Evolutionary conservation across 2,888 invertebrate species (phyloP), one percentile per base, ranked within the genome.

Genomic region (Dryomyza anilis): DNA sequence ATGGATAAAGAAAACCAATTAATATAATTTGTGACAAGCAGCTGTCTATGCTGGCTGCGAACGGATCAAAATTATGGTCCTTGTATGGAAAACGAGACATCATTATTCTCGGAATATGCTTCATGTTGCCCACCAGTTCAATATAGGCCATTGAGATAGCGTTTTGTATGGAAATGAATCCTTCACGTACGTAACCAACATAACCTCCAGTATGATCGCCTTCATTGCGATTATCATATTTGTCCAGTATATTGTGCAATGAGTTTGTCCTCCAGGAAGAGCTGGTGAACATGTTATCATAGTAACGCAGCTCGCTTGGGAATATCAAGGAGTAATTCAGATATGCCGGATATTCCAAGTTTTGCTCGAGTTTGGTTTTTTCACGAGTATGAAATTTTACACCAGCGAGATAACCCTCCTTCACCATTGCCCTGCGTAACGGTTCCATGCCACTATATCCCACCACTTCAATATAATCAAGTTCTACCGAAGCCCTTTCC

Each of bases 1-100:
- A 89, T 0, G 90, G 88, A 77, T 93, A 92, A 64, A 91, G 87
- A 76, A 91, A 94, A 73, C 92, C 91, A 23, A 94, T 83, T 81
- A 93, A 85, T 19, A 95, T 84, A 33, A 94, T 88, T 69, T 92
- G 82, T 0, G 94, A 90, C 25, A 94, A 85, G 68, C 90, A 85
- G 8, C 84, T 78, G 76, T 89, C 86, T 21, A 93, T 76, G 0
- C 87, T 86, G 19, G 86, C 83, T 3, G 91, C 79, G 8, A 92
- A 86, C 0, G 86, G 77, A 78, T 94, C 94, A 50, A 87, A 81
- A 0, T 87, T 77, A 78, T 87, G 91, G 0, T 86, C 81, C 10
- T 64, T 59, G 12, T 73, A 67, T 4, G 79, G 78, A 65, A 76
- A 78, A 4, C 75, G 71, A 7, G 73, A 69, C 4, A 78, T 6